Evolutionary conservation across 2,797 vertebrate genomes (phyloP).

Genomic region (Sebastes matsubarae): DNA sequence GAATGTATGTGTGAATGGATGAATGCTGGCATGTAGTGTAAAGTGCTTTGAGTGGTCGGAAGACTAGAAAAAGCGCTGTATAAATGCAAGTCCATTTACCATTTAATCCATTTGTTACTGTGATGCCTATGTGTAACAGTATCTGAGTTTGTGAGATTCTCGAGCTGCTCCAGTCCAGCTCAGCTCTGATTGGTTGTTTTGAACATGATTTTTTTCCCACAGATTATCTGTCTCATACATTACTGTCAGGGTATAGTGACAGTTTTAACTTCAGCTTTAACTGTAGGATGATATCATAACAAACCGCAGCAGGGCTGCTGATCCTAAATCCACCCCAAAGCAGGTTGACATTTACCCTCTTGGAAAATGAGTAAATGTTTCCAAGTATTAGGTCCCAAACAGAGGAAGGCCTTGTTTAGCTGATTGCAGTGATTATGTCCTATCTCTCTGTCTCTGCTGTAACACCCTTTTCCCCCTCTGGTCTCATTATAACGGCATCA

Average conservation of each 20-base stretch:
- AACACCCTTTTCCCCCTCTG: neutral
- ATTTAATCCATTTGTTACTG: too few species aligned
- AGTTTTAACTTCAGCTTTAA: neutral
- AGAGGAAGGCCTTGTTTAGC: conserved; percentile 68
- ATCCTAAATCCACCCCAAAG: conserved; percentile 37
- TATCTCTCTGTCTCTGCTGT: conserved; percentile 27
- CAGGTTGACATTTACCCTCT: conserved; percentile 51
- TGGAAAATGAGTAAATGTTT: conserved; percentile 58
- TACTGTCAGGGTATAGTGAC: neutral
- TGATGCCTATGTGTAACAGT: too few species aligned
- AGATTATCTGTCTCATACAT: neutral
- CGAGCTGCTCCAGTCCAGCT: neutral
- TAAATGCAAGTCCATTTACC: too few species aligned
- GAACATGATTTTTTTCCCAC: neutral
- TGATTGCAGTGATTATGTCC: conserved; percentile 53
- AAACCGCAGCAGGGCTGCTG: conserved; percentile 37
- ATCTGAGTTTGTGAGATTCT: too few species aligned
- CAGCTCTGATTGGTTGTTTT: neutral
- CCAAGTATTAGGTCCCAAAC: conserved; percentile 52
- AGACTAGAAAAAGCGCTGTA: too few species aligned
- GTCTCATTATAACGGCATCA: neutral
- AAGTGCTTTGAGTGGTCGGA: too few species aligned
- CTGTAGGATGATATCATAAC: conserved; percentile 50
- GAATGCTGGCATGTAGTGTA: too few species aligned
- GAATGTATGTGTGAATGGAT: too few species aligned